Conservation (phyloP, 92 coral and sea anemone genomes). For the Galaxea fascicularis region DNA sequence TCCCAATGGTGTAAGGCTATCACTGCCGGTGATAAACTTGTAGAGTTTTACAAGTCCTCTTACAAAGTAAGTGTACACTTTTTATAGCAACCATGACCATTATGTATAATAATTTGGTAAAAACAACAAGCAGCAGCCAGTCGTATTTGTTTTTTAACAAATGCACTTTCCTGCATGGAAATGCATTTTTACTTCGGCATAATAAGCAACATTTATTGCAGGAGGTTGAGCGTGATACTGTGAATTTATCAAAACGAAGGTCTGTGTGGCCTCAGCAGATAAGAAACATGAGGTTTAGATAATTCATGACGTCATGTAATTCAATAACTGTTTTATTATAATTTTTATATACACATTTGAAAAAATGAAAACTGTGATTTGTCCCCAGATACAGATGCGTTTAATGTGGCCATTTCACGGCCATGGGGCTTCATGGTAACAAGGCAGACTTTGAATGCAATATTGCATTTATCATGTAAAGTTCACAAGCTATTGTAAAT, state of each 20-base stretch:
- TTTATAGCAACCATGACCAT: slow-evolving; percentile 16
- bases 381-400: too few species aligned
- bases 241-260: neutral
- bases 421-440: slow-evolving; percentile 21
- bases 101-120: slow-evolving; percentile 20
- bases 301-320: neutral
- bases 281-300: neutral
- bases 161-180: neutral
- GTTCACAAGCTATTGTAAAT: slow-evolving; percentile 18
- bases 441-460: slow-evolving; percentile 9
- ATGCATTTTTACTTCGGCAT: too few species aligned
- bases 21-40: slow-evolving; percentile 75
- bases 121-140: slow-evolving; percentile 21
- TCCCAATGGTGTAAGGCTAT: slow-evolving; percentile 71
- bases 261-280: neutral
- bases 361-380: too few species aligned
- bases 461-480: slow-evolving; percentile 23
- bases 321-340: too few species aligned
- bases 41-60: slow-evolving; percentile 62
- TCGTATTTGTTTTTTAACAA: slow-evolving; percentile 1
- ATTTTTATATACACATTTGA: too few species aligned
- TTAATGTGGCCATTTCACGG: neutral
- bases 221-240: neutral
- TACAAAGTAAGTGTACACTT: slow-evolving; percentile 40
- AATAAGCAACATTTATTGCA: too few species aligned